Evolutionary conservation across 2,888 invertebrate genomes (phyloP), one percentile per base, ranked within the genome.

Genomic region (Scaeva pyrastri): DNA sequence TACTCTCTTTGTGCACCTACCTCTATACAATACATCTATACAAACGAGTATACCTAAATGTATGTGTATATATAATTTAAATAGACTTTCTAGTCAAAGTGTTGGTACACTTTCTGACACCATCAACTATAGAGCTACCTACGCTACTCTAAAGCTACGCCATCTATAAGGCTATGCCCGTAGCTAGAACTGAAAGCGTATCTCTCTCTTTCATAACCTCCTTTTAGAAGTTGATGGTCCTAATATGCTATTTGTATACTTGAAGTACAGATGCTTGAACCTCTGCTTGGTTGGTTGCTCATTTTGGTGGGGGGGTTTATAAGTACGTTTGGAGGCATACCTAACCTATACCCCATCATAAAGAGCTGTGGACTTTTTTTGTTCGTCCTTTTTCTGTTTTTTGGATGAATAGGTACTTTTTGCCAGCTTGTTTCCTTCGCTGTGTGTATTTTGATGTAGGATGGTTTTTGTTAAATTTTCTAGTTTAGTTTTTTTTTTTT

Each of bases 261-360:
- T 76, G 48, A 55, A 76, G 71, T 48, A 77, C 72, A 83, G 78
- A 83, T 83, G 73, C 82, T 78, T 76, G 43, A 76, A 76, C 76
- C 77, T 48, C 45, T 55, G 73, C 72, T 68, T 73, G 81, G 71
- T 71, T 82, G 81, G 60, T 60, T 60, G 60, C 76, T 82, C 76
- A 82, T 82, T 82, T 82, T 26, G 76, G 45, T 72, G 48, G 41
- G 71, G 70, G 50, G 43, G 39, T 21, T 41, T 55, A 62, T 23
- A 36, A 68, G 50, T 31, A 58, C 31, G 56, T 41, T 43, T n/a
- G 41, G n/a, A 58, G 76, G 76, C 56, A 41, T 19, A 60, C 39
- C 60, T n/a, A n/a, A n/a, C n/a, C n/a, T n/a, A n/a, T n/a, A n/a
- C n/a, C n/a, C n/a, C n/a, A n/a, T 39, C 39, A 68, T 71, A 71